phyloP scores from a whole-genome alignment of 2,797 vertebrate genomes.

The Cirrhinus molitorella region DNA sequence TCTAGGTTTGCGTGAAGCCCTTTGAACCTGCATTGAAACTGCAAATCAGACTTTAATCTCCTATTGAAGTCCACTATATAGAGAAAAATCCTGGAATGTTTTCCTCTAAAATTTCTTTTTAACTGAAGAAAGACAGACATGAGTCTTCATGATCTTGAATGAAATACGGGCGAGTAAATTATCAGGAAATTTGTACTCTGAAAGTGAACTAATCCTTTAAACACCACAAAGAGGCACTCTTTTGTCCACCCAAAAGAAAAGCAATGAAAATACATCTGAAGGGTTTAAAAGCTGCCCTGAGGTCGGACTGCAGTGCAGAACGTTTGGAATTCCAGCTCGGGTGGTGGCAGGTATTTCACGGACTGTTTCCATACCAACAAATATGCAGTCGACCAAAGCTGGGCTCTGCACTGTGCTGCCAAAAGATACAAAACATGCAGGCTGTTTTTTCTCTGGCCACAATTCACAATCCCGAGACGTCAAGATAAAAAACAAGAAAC shows the following conservation, averaged over 20 bases:
- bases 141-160: too few species aligned
- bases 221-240: neutral
- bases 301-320: neutral
- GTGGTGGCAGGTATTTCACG: neutral
- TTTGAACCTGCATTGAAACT: too few species aligned
- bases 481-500: neutral
- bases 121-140: too few species aligned
- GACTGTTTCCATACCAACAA: conserved; percentile 21
- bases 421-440: conserved; percentile 15
- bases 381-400: neutral
- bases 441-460: neutral
- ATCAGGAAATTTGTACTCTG: too few species aligned
- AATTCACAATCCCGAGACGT: neutral
- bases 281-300: neutral
- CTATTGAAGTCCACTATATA: too few species aligned
- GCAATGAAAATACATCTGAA: neutral
- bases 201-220: too few species aligned
- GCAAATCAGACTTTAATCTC: too few species aligned
- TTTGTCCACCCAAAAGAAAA: neutral
- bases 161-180: too few species aligned
- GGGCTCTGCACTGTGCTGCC: neutral
- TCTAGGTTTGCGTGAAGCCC: too few species aligned
- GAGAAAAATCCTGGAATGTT: too few species aligned
- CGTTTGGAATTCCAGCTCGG: neutral
- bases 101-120: too few species aligned